These are phyloP conservation scores for Phalloptychus januarius DNA, from an alignment of 2,797 vertebrate species.

Conservation along the genomic window DNA sequence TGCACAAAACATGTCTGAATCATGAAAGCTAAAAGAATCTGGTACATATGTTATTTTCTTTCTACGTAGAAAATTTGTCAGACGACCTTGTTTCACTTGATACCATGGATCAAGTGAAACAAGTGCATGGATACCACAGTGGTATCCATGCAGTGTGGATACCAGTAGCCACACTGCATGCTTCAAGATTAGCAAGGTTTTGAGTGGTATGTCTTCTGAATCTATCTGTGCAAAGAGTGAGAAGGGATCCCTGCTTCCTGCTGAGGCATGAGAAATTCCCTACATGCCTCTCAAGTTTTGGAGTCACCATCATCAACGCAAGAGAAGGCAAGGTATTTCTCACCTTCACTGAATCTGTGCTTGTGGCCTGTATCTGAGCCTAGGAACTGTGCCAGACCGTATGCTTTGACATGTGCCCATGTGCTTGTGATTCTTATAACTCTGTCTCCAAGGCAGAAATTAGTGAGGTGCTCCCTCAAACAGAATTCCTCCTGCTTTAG, in stretches of 20 bases:
- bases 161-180: slow-evolving; percentile 2
- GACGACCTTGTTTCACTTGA: slow-evolving; percentile 9
- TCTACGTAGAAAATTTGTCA: slow-evolving; percentile 11
- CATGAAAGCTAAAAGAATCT: slow-evolving; percentile 10
- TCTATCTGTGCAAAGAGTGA: slow-evolving; percentile 34
- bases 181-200: slow-evolving; percentile 7
- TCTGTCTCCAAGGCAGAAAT: slow-evolving; percentile 39
- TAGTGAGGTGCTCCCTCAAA: slow-evolving; percentile 9
- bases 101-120: too few species aligned
- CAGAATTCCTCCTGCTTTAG: slow-evolving; percentile 28
- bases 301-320: slow-evolving; percentile 62
- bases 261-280: slow-evolving; percentile 72
- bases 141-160: too few species aligned
- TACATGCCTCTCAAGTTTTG: slow-evolving; percentile 67
- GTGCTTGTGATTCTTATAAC: slow-evolving; percentile 44
- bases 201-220: slow-evolving; percentile 12
- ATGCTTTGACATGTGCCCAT: slow-evolving; percentile 48
- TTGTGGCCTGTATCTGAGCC: slow-evolving; percentile 35
- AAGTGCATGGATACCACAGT: too few species aligned
- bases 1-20: slow-evolving; percentile 8
- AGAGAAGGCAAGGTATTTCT: slow-evolving; percentile 69
- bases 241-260: slow-evolving; percentile 53
- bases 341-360: slow-evolving; percentile 64
- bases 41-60: slow-evolving; percentile 1
- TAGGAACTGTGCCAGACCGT: slow-evolving; percentile 52